A percentile compares a stretch with the other conserved stretches of the same genome.
These are phyloP conservation scores for Cephalophus harveyi DNA, from an alignment of 2,113 vertebrate genomes.

Conservation along the genomic window DNA sequence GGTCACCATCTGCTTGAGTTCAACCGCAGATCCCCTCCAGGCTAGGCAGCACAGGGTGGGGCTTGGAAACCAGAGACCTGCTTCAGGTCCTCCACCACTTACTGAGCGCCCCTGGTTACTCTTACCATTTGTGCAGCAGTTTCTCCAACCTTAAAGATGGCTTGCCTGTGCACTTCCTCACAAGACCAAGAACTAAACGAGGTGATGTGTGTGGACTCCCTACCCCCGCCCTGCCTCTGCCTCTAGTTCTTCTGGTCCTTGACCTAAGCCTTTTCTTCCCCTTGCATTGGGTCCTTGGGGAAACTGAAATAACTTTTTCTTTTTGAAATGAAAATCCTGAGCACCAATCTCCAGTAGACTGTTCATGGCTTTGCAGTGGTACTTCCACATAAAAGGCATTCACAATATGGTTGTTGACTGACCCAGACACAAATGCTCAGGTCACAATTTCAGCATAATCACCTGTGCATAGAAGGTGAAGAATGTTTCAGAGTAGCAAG, in stretches of 20 bases:
- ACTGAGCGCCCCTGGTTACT: not conserved
- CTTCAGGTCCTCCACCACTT: not conserved
- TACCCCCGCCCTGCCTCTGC: no score
- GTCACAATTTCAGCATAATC: not conserved
- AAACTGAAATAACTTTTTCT: not conserved
- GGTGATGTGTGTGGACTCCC: rapidly evolving
- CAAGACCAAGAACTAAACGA: not conserved
- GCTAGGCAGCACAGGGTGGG: not conserved
- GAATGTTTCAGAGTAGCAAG: not conserved
- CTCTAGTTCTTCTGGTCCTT: not conserved
- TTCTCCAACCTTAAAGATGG: not conserved
- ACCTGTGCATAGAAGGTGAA: not conserved
- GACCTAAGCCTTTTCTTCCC: not conserved
- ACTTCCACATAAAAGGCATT: not conserved
- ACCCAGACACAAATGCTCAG: not conserved
- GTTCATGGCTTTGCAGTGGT: not conserved
- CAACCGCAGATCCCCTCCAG: not conserved
- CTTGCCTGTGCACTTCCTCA: not conserved
- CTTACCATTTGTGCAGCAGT: not conserved
- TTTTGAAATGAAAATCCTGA: not conserved
- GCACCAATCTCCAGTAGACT: not conserved
- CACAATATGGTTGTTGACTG: not conserved
- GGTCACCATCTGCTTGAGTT: not conserved
- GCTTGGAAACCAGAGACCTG: not conserved
- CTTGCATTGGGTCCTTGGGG: not conserved